Evolutionary conservation across 2,888 invertebrate genomes (phyloP).

Genomic region (Ichneumon xanthorius): DNA sequence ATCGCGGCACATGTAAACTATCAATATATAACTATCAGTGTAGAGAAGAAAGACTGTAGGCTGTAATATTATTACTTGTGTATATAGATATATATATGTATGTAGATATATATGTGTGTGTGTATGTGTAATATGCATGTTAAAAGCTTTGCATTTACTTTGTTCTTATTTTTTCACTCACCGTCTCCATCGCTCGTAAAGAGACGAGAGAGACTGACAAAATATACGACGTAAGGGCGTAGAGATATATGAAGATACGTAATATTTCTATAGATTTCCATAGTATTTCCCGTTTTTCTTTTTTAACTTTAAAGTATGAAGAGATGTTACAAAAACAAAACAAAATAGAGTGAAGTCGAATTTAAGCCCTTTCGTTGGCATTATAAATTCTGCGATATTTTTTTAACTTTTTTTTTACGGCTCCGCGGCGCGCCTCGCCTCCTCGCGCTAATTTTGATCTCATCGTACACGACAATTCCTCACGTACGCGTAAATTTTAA

Average conservation of each 20-base stretch:
- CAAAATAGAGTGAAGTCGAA: neutral
- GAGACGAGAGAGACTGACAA: conserved; percentile 30
- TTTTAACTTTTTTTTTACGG: conserved; percentile 48
- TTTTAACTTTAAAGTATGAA: conserved; percentile 60
- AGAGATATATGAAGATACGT: conserved; percentile 66
- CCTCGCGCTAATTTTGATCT: conserved; percentile 42
- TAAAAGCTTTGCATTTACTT: conserved; percentile 65
- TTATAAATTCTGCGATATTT: conserved; percentile 14
- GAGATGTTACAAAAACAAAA: conserved; percentile 25
- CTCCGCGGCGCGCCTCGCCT: conserved; percentile 57
- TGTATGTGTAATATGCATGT: conserved; percentile 60
- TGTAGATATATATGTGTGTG: conserved; percentile 64
- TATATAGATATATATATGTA: conserved; percentile 55
- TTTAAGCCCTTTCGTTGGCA: neutral
- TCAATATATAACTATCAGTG: conserved; percentile 73
- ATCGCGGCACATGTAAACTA: conserved; percentile 72
- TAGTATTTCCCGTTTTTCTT: conserved; percentile 69
- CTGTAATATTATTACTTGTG: conserved; percentile 74
- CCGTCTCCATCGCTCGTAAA: conserved; percentile 27
- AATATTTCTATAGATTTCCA: conserved; percentile 71
- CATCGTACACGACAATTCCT: conserved; percentile 81
- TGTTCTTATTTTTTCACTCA: conserved; percentile 36
- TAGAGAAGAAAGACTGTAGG: conserved; percentile 77
- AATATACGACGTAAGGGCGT: conserved; percentile 51
- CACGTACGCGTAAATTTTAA: conserved; percentile 76